Evolutionary conservation across 1,140 invertebrate species (phyloP).

Genomic region (Colletes gigas): DNA sequence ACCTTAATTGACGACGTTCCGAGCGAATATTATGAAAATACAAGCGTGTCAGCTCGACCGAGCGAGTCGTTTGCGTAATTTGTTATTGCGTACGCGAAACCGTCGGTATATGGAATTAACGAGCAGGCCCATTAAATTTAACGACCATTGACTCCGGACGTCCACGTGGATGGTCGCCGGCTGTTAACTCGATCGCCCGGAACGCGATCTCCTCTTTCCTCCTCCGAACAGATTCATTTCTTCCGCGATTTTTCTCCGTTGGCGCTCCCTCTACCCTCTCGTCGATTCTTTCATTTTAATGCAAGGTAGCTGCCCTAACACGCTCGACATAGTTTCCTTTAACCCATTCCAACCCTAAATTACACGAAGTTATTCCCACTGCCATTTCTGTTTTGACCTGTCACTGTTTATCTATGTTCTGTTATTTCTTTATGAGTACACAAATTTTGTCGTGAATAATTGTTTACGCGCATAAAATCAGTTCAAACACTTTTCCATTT

Average conservation of each 20-base stretch:
- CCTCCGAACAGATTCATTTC: conserved; percentile 4
- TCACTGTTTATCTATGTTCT: too few relatives aligned
- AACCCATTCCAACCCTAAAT: too few relatives aligned
- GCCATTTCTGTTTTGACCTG: too few relatives aligned
- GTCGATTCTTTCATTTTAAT: background rate
- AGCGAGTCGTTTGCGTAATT: conserved; percentile 64
- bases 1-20: conserved; percentile 43
- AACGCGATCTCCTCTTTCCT: conserved; percentile 28
- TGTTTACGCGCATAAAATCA: too few relatives aligned
- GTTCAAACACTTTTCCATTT: too few relatives aligned
- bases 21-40: conserved; percentile 57
- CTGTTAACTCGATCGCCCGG: conserved; percentile 24
- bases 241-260: background rate
- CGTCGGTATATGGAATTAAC: conserved; percentile 62
- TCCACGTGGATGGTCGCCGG: conserved; percentile 50
- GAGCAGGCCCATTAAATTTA: conserved; percentile 68
- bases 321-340: too few relatives aligned
- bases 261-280: background rate
- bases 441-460: too few relatives aligned
- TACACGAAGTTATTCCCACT: too few relatives aligned
- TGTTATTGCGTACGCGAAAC: conserved; percentile 64
- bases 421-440: too few relatives aligned
- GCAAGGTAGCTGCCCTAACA: too few relatives aligned
- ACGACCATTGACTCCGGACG: conserved; percentile 63
- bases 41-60: conserved; percentile 16